phyloP scores from a whole-genome alignment of 2,113 vertebrate species.

The Physeter macrocephalus region DNA sequence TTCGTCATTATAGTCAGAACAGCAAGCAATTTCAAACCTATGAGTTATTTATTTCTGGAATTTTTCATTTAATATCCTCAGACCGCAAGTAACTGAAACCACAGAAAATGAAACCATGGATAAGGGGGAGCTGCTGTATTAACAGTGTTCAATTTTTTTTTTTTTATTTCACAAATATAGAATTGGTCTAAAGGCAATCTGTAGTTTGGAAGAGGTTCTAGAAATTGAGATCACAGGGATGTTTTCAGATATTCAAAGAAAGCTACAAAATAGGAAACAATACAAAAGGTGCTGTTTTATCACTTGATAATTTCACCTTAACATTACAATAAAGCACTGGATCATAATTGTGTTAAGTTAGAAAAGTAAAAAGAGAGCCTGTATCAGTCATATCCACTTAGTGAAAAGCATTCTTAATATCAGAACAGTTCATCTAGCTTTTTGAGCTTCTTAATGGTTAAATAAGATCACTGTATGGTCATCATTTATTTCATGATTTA shows the following conservation, averaged over 20 bases:
- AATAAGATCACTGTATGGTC: neutral
- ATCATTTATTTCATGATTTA: neutral
- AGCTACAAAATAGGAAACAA: neutral
- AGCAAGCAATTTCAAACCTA: too few species aligned
- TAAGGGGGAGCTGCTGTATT: too few species aligned
- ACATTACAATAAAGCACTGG: neutral
- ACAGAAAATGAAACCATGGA: too few species aligned
- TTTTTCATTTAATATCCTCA: too few species aligned
- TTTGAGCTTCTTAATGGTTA: neutral
- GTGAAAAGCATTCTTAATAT: neutral
- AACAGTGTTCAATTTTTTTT: neutral
- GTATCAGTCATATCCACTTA: neutral
- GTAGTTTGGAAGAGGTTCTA: neutral
- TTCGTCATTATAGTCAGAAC: too few species aligned
- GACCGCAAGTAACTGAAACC: too few species aligned
- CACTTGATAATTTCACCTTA: neutral
- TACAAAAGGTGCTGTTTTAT: neutral
- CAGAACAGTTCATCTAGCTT: neutral
- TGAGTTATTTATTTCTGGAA: too few species aligned
- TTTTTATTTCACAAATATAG: neutral
- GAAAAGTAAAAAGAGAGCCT: neutral
- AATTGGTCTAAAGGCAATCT: neutral
- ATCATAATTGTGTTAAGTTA: neutral
- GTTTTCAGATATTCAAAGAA: neutral
- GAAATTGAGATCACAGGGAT: neutral